Conservation (phyloP, 2,888 invertebrate genomes). For the Tuberolachnus salignus region DNA sequence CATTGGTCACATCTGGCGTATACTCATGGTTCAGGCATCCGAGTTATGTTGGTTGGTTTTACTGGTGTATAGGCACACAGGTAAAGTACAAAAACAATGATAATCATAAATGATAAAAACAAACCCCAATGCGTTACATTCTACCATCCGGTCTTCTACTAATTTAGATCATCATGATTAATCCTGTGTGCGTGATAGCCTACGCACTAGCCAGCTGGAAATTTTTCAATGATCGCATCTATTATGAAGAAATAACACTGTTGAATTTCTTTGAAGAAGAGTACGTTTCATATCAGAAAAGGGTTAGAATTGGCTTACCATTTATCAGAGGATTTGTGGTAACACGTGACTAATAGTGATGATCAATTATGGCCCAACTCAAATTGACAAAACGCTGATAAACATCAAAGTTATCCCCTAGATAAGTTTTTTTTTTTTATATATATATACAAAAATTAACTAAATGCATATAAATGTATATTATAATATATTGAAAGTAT, state of each 20-base stretch:
- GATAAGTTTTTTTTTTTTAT: background rate
- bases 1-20: conserved; percentile 86
- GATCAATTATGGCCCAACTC: background rate
- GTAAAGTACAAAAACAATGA: conserved; percentile 64
- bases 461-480: conserved; percentile 17
- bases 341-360: background rate
- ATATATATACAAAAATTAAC: conserved; percentile 7
- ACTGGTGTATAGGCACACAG: conserved; percentile 98
- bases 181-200: conserved; percentile 83
- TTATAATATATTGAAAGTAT: conserved; percentile 46
- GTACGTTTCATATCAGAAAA: conserved; percentile 83
- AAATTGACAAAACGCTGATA: background rate
- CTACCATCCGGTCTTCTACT: background rate
- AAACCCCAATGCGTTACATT: background rate
- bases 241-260: conserved; percentile 86
- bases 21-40: conserved; percentile 90
- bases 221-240: conserved; percentile 88
- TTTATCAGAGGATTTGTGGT: conserved; percentile 75
- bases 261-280: conserved; percentile 89
- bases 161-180: conserved; percentile 79
- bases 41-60: conserved; percentile 98
- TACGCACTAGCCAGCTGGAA: conserved; percentile 86
- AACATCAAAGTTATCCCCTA: background rate
- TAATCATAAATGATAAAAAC: background rate
- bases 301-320: conserved; percentile 85